Evolutionary conservation across 2,888 invertebrate species (phyloP).

Genomic region (Orgyia antiqua): DNA sequence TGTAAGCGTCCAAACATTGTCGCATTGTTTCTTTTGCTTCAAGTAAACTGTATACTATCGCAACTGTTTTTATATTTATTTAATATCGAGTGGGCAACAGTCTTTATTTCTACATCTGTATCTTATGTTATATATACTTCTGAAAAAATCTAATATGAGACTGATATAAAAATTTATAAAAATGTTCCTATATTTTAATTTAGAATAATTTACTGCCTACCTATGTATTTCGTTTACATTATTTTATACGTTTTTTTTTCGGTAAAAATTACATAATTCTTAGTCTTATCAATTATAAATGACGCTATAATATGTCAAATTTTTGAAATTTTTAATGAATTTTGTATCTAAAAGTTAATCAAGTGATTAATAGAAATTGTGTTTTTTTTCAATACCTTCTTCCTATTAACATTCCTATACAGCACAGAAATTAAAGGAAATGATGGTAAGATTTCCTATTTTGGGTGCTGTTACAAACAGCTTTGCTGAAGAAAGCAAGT

Average conservation of each 20-base stretch:
- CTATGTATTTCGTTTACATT: slow-evolving; percentile 65
- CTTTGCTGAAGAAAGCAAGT: too few relatives aligned
- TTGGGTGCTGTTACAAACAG: too few relatives aligned
- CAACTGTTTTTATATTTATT: too few relatives aligned
- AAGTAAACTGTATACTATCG: too few relatives aligned
- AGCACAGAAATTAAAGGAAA: too few relatives aligned
- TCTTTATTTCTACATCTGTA: slow-evolving; percentile 46
- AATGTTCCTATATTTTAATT: slow-evolving; percentile 77
- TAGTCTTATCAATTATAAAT: slow-evolving; percentile 73
- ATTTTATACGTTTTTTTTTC: slow-evolving; percentile 53
- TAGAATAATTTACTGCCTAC: slow-evolving; percentile 73
- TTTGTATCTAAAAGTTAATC: slow-evolving; percentile 76
- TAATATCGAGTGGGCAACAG: slow-evolving; percentile 71
- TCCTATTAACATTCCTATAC: background rate
- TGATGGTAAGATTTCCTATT: too few relatives aligned
- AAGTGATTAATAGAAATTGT: slow-evolving; percentile 70
- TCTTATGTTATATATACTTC: slow-evolving; percentile 58
- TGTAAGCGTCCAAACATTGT: slow-evolving; percentile 21
- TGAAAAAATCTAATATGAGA: slow-evolving; percentile 64
- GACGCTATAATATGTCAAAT: slow-evolving; percentile 77
- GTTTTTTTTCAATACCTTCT: slow-evolving; percentile 39
- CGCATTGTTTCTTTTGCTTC: slow-evolving; percentile 12
- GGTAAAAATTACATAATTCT: slow-evolving; percentile 68
- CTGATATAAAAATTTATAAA: slow-evolving; percentile 60
- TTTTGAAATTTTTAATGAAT: slow-evolving; percentile 77